Base-by-base conservation (phyloP, 1,140 invertebrate species). In the Hycleus cichorii region DNA sequence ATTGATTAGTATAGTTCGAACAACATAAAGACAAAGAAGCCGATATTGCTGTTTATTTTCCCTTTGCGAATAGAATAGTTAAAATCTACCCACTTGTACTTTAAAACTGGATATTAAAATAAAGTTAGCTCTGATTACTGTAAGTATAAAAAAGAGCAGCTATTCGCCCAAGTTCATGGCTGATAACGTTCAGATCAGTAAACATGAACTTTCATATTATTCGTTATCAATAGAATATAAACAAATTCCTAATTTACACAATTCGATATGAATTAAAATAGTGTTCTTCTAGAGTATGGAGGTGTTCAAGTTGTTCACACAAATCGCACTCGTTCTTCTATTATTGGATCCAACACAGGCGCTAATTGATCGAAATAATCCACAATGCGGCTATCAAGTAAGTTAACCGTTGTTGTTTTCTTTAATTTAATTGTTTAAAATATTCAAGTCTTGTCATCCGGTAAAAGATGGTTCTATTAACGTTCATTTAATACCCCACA, bases 401-500 rank as follows among this genome's bases (percentile, higher is more conserved):
- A 60, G 11, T 54, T 44, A 55, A 55, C 56, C 42, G 12, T 11
- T 8, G 25, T 25, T 47, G 24, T 47, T 10, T 58, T 58, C 9
- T 49, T 10, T 42, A 39, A 57, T 49, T 62, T 40, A 25, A 51
- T 26, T 44, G 39, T 49, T 74, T 76, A 43, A 54, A 18, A 18
- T 18, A 18, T 18, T 18, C 18, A 18, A 82, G 81, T 74, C 75
- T 2, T 83, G 81, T 66, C 77, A 81, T 32, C 66, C 69, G 44
- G 53, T 69, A 3, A 77, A 80, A 62, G 59, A 69, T 3, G 77
- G 74, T 5, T 73, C 72, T 38, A 67, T 87, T n/a, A 90, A 90
- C 71, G 83, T 91, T 0, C 88, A 91, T 68, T 67, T 91, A 1
- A 80, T 90, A 0, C 77, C 86, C 1, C 84, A 85, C 63, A 80